Conservation (phyloP, 1,140 invertebrate genomes). For the Dolichoris vasculosae region DNA sequence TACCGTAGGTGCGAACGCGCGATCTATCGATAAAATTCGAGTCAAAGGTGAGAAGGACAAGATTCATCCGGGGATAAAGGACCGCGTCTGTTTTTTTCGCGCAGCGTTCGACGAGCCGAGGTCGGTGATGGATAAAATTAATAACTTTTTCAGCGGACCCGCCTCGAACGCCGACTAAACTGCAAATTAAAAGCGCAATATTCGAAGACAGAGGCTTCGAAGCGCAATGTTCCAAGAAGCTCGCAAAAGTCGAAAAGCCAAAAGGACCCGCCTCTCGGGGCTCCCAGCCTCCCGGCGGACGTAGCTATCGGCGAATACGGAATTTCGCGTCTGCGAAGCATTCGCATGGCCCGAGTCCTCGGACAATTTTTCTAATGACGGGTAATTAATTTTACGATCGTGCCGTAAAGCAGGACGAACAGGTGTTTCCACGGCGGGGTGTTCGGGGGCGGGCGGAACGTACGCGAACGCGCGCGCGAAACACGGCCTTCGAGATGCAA, state of each 20-base stretch:
- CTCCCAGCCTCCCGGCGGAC: too few species aligned
- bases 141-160: not conserved
- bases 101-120: not conserved
- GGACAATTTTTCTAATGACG: conserved; percentile 64
- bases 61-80: too few species aligned
- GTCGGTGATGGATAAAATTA: not conserved
- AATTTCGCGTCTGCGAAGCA: conserved; percentile 25
- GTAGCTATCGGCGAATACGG: not conserved
- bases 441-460: not conserved
- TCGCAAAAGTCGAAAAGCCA: not conserved
- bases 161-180: not conserved
- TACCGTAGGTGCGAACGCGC: not conserved
- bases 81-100: not conserved
- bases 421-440: conserved; percentile 60
- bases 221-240: conserved; percentile 17
- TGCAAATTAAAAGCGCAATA: not conserved
- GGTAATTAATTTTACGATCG: conserved; percentile 67
- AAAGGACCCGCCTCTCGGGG: not conserved
- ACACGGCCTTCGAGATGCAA: conserved; percentile 14
- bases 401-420: conserved; percentile 63
- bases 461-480: not conserved
- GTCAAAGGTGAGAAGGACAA: not conserved
- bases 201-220: too few species aligned
- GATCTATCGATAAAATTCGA: not conserved
- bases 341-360: not conserved